phyloP scores from a whole-genome alignment of 2,888 invertebrate species.

The Brachypalpus laphriformis region DNA sequence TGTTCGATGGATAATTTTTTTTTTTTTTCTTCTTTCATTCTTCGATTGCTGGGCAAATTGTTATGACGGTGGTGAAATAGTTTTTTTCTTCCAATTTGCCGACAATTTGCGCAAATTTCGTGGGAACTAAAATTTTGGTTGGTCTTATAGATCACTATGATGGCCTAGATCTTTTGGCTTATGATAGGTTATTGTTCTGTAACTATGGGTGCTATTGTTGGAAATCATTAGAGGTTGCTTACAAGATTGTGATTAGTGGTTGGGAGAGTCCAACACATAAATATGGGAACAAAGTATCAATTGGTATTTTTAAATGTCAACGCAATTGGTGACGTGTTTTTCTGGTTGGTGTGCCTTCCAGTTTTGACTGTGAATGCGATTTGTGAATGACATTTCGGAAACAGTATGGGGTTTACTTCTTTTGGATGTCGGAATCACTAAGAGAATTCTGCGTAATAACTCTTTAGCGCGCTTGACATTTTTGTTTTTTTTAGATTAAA shows the following conservation, averaged over 20 bases:
- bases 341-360: too few relatives aligned
- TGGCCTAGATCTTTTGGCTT: constrained; percentile 34
- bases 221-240: background rate
- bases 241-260: background rate
- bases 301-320: constrained; percentile 12
- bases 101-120: constrained; percentile 63
- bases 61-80: constrained; percentile 45
- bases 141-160: constrained; percentile 18
- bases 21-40: background rate
- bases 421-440: too few relatives aligned
- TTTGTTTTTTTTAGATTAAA: too few relatives aligned
- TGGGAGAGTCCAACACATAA: background rate
- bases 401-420: too few relatives aligned
- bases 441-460: too few relatives aligned
- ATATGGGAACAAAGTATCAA: background rate
- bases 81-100: constrained; percentile 58
- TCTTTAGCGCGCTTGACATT: too few relatives aligned
- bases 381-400: too few relatives aligned
- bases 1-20: constrained; percentile 31
- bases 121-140: constrained; percentile 49
- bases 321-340: too few relatives aligned
- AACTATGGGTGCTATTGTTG: background rate
- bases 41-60: constrained; percentile 25
- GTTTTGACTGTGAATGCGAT: too few relatives aligned
- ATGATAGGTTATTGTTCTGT: constrained; percentile 12